These are phyloP conservation scores for Drosophila koepferae DNA, from an alignment of 2,888 invertebrate genomes.

Conservation along the genomic window DNA sequence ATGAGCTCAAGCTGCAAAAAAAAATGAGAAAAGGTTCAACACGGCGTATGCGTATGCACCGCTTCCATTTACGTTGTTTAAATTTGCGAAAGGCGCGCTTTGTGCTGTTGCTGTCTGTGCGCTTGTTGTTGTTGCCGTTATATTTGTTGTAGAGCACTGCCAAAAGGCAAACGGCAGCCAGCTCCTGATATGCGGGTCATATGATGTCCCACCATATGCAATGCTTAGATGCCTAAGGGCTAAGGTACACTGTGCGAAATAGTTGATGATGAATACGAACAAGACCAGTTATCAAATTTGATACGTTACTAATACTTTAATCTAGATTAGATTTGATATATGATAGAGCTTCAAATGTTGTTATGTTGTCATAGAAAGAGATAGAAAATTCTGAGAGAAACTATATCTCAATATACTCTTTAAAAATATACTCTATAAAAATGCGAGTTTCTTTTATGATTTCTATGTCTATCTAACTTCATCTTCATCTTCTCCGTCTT, in stretches of 20 bases:
- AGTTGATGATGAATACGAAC: too few relatives aligned
- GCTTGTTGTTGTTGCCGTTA: constrained; percentile 23
- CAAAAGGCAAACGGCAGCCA: constrained; percentile 76
- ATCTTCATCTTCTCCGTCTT: neutral
- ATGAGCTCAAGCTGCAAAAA: constrained; percentile 3
- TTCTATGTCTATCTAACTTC: too few relatives aligned
- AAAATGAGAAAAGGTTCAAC: constrained; percentile 62
- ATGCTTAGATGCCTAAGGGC: constrained; percentile 24
- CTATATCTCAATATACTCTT: neutral
- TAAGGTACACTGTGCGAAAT: constrained; percentile 41
- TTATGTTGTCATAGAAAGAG: too few relatives aligned
- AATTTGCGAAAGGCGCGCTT: constrained; percentile 60
- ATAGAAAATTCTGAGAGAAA: too few relatives aligned
- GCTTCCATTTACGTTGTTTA: constrained; percentile 78
- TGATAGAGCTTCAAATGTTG: too few relatives aligned
- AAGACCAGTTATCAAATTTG: too few relatives aligned
- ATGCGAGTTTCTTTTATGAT: neutral
- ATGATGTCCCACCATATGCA: constrained; percentile 61
- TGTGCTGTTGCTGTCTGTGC: constrained; percentile 20
- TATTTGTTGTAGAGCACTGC: constrained; percentile 47
- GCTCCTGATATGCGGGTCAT: constrained; percentile 75
- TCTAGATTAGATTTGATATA: too few relatives aligned
- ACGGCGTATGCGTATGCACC: constrained; percentile 68
- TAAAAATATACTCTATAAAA: neutral
- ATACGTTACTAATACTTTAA: too few relatives aligned